Evolutionary conservation across 2,797 vertebrate species (phyloP), one percentile per base, ranked within the genome.

Genomic region (Ateles fusciceps): DNA sequence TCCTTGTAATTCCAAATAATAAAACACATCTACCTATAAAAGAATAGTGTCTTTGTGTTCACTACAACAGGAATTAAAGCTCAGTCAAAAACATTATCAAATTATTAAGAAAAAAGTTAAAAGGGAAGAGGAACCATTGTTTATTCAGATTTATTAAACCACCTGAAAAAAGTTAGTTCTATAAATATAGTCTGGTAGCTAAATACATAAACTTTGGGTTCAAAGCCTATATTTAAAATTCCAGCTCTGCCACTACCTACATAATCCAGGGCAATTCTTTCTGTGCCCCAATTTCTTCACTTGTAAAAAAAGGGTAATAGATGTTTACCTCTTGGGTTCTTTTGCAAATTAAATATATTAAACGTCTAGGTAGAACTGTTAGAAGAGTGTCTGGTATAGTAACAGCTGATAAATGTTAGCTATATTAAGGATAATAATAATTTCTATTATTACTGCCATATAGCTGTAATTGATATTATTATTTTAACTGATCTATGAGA

Each of bases 291-390:
- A 71, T 89, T 28, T 94, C 19, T 33, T 85, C 75, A 87, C 7
- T 59, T 95, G 14, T 52, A 83, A 97, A 94, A 59, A 85, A 46
- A 97, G 26, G 55, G 28, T 71, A 78, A 92, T 85, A 59, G 28
- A 24, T 84, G 85, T 48, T 59, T 87, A 57, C 17, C 26, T 59
- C 59, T 86, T 48, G 12, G 68, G 39, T 80, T 85, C 21, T 95
- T 85, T 57, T 93, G 19, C 72, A 92, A 79, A 89, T 78, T 94
- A 81, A 97, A 92, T 30, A 7, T 84, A 74, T 85, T 94, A 92
- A 75, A 86, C 46, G 44, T 30, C 42, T 44, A 61, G 2, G n/a
- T 64, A 95, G 5, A 57, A 55, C 46, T 19, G 57, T 92, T 94
- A 87, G 39, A 93, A 95, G 64, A 91, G 9, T 46, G 3, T 74